Base-by-base conservation (phyloP, 2,113 vertebrate genomes). In the Numenius arquata region DNA sequence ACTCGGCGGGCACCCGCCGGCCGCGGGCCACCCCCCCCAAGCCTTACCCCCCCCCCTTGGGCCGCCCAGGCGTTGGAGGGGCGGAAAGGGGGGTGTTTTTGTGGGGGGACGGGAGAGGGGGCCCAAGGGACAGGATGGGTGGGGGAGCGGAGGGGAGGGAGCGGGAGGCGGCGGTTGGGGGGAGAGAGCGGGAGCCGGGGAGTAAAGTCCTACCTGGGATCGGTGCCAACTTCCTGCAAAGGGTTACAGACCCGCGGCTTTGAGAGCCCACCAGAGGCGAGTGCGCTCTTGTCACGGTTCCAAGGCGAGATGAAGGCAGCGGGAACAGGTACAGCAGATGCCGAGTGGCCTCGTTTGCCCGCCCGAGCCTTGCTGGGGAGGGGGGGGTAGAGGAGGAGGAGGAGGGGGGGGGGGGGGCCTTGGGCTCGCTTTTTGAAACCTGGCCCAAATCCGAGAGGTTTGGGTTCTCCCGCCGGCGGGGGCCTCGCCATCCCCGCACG, bases 181-280 rank as follows among this genome's bases (percentile, higher is more conserved):
- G 92, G 72, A 91, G 95, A 86, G 78, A 83, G 86, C 80, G 92
- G 80, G 94, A 95, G 96, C 79, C 80, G 90, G 95, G 96, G 96
- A 96, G 95, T 95, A 96, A 96, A 97, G 97, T 97, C 97, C 97
- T 97, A 97, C 97, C 96, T 97, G 96, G 97, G 97, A 97, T 97
- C 97, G 79, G 96, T 97, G 97, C 97, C 97, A 97, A 97, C 97
- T 97, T 97, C 96, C 97, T 97, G 97, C 96, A 96, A 95, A 96
- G 96, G 96, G 97, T 95, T 96, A 96, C 96, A 97, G 96, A 86
- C 97, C 97, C 96, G 94, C 87, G 90, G 97, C 97, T 97, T 74
- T 62, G 88, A 95, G 95, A 97, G 96, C 96, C 97, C 96, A 97
- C 96, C 96, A 96, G 96, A 97, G 96, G 97, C 96, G 95, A 96